Percentiles rank a stretch among this genome's conserved stretches.
Evolutionary conservation across 2,113 vertebrate genomes (phyloP).

Genomic region (Cyanocitta stelleri): DNA sequence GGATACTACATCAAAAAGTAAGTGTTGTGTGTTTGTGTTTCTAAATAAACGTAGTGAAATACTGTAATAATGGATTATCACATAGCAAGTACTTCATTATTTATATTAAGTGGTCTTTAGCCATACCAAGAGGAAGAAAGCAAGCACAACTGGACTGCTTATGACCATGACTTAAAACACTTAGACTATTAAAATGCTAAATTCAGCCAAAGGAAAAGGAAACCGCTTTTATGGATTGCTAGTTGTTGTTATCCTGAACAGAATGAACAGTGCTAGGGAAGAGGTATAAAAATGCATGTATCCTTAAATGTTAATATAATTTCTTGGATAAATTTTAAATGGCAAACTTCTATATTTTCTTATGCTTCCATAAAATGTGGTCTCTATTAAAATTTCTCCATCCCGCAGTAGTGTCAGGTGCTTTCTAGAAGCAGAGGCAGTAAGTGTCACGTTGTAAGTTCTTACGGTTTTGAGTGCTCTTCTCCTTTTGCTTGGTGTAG

Average conservation of each 20-base stretch:
- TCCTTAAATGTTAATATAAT: not conserved
- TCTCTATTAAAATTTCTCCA: not conserved
- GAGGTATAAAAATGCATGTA: not conserved
- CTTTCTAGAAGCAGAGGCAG: not conserved
- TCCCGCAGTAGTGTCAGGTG: not conserved
- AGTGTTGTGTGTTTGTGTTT: slow-evolving; percentile 34
- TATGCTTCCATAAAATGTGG: not conserved
- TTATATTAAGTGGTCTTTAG: not conserved
- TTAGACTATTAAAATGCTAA: not conserved
- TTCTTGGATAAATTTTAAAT: not conserved
- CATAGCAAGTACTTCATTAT: not conserved
- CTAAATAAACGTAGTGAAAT: not conserved
- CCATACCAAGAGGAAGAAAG: not conserved
- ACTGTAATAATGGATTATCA: not conserved
- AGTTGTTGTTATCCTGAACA: not conserved
- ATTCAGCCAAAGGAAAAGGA: slow-evolving; percentile 8
- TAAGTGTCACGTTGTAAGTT: not conserved
- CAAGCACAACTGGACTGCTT: not conserved
- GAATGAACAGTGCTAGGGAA: not conserved
- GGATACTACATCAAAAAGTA: slow-evolving; percentile 10
- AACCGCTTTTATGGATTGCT: not conserved
- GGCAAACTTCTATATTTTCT: not conserved
- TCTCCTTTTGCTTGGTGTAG: not conserved
- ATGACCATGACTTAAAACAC: not conserved
- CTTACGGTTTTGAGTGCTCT: not conserved